Evolutionary conservation across 1,140 invertebrate species (phyloP).

Genomic region (Anoplolepis gracilipes): DNA sequence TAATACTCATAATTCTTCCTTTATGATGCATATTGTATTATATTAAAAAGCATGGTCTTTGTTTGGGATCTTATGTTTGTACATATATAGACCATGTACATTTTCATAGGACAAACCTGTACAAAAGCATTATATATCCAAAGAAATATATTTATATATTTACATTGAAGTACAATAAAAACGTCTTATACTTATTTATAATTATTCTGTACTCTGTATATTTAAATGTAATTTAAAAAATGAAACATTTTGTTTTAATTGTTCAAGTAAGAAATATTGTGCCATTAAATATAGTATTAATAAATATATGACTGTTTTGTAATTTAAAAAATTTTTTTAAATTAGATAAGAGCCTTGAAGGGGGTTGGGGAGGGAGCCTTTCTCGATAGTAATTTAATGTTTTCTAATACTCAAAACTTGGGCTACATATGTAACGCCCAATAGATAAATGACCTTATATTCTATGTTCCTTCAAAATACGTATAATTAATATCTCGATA

Average conservation of each 20-base stretch:
- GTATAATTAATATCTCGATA: no score
- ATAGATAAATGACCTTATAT: no score
- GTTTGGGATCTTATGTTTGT: slow-evolving; percentile 15
- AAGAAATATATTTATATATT: slow-evolving; percentile 70
- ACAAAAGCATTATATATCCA: slow-evolving; percentile 41
- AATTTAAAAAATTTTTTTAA: no score
- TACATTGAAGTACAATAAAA: slow-evolving; percentile 63
- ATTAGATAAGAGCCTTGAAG: no score
- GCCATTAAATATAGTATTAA: neutral
- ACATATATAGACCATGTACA: neutral
- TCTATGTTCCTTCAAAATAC: no score
- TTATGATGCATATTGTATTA: slow-evolving; percentile 24
- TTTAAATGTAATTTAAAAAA: neutral
- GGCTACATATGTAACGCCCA: no score
- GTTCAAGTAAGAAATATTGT: neutral
- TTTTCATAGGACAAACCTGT: neutral
- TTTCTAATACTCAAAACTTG: no score
- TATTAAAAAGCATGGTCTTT: slow-evolving; percentile 34
- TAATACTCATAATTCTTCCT: neutral
- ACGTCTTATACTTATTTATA: slow-evolving; percentile 22
- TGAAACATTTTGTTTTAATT: neutral
- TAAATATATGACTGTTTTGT: slow-evolving; percentile 23
- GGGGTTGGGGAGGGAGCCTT: no score
- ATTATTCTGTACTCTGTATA: neutral
- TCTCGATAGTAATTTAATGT: no score